Percentiles rank a stretch among this genome's conserved stretches.
phyloP scores from a whole-genome alignment of 2,888 invertebrate genomes.

The Limnephilus rhombicus region DNA sequence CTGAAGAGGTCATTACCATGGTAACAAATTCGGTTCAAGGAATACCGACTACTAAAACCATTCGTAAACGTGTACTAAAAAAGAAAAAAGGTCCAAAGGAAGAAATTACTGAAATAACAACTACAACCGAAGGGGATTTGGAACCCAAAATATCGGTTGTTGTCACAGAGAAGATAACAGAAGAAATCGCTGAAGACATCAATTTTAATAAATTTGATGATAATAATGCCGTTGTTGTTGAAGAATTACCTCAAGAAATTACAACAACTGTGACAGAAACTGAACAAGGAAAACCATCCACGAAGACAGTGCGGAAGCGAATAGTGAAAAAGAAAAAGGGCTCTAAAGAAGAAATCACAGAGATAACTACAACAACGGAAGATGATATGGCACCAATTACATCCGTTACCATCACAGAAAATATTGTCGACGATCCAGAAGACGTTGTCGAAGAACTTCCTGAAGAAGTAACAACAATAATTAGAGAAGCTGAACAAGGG shows the following conservation, averaged over 20 bases:
- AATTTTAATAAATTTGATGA: conserved; percentile 68
- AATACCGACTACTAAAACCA: conserved; percentile 69
- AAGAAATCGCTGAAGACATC: conserved; percentile 67
- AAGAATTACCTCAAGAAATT: conserved; percentile 67
- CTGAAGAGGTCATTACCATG: conserved; percentile 20
- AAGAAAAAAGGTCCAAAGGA: conserved; percentile 68
- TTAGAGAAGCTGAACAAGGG: not conserved
- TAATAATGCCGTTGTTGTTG: conserved; percentile 68
- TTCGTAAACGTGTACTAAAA: conserved; percentile 68
- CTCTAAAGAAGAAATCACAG: conserved; percentile 68
- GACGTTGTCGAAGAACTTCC: conserved; percentile 59
- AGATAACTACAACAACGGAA: conserved; percentile 64
- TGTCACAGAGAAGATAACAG: conserved; percentile 36
- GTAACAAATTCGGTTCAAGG: not conserved
- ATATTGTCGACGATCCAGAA: conserved; percentile 37
- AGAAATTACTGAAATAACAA: conserved; percentile 71
- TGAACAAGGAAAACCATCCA: not conserved
- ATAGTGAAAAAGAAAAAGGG: conserved; percentile 65
- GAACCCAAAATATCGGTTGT: conserved; percentile 65
- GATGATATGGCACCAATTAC: not conserved
- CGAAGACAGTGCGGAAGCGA: not conserved
- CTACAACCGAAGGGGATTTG: conserved; percentile 70
- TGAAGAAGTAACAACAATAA: conserved; percentile 52
- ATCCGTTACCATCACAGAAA: conserved; percentile 67
- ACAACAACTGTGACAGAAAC: conserved; percentile 68